Conservation (phyloP, 2,797 vertebrate genomes). For the Fistularia tabacaria region DNA sequence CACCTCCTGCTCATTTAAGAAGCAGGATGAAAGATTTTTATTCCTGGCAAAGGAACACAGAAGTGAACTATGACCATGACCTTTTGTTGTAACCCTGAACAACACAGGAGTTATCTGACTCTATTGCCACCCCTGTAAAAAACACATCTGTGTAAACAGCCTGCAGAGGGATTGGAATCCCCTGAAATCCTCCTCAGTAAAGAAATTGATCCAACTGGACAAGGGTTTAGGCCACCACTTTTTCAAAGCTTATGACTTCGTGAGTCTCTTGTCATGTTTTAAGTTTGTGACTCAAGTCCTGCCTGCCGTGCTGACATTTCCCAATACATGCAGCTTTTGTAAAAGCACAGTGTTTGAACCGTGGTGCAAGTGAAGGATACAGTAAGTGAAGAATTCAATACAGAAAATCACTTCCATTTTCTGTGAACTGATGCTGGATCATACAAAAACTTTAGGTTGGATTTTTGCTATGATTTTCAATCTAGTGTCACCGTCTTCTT, state of each 20-base stretch:
- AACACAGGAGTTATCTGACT: constrained; percentile 20
- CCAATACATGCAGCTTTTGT: too few species aligned
- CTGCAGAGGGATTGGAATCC: constrained; percentile 12
- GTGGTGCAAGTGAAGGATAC: too few species aligned
- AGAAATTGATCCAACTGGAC: constrained; percentile 11
- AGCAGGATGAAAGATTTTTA: constrained; percentile 22
- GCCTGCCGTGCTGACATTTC: neutral
- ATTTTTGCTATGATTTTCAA: too few species aligned
- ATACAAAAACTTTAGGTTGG: too few species aligned
- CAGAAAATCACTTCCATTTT: too few species aligned
- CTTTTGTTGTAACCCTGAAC: constrained; percentile 29
- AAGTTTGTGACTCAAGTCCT: constrained; percentile 13
- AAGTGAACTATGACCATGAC: constrained; percentile 42
- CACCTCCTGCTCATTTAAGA: constrained; percentile 16
- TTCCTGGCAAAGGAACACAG: constrained; percentile 32
- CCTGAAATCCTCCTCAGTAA: constrained; percentile 8
- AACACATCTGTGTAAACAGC: constrained; percentile 56
- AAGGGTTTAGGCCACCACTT: neutral
- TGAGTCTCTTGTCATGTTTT: constrained; percentile 10
- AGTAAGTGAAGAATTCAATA: too few species aligned
- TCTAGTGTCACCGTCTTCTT: too few species aligned
- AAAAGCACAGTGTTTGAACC: too few species aligned
- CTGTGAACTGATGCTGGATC: too few species aligned
- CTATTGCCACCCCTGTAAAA: constrained; percentile 35
- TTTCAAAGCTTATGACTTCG: constrained; percentile 14